These are phyloP conservation scores for Limnothrissa miodon DNA, from an alignment of 2,113 vertebrate genomes.

Conservation along the genomic window DNA sequence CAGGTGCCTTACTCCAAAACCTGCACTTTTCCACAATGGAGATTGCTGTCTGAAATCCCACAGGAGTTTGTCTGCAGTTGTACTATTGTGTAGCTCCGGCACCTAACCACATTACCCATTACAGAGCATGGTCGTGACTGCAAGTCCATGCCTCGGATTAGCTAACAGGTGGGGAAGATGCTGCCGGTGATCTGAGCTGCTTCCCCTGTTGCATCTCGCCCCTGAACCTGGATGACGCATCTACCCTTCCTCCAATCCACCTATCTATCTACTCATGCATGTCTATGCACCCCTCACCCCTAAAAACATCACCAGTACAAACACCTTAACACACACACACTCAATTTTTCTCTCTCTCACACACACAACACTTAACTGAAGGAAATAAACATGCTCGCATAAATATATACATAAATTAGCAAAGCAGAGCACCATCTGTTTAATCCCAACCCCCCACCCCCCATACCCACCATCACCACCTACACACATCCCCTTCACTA, in stretches of 20 bases:
- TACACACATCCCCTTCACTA: constrained; percentile 48
- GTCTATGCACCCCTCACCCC: neutral
- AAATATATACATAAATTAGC: constrained; percentile 41
- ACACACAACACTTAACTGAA: constrained; percentile 6
- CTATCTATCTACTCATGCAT: neutral
- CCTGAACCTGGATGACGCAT: neutral
- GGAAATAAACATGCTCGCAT: constrained; percentile 18
- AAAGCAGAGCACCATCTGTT: constrained; percentile 64
- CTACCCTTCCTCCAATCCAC: constrained; percentile 11
- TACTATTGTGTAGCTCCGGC: constrained; percentile 13
- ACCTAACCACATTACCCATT: constrained; percentile 62
- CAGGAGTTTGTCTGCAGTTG: constrained; percentile 12
- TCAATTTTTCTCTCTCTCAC: neutral
- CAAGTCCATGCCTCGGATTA: constrained; percentile 54
- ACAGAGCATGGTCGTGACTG: constrained; percentile 56
- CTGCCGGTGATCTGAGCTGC: neutral
- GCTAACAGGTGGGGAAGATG: constrained; percentile 46
- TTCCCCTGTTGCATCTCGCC: neutral
- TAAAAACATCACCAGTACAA: neutral
- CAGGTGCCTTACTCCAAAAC: neutral
- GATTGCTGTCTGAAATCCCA: neutral
- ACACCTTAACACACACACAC: neutral
- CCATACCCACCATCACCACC: neutral
- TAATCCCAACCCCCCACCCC: constrained; percentile 39
- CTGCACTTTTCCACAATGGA: neutral